phyloP scores from a whole-genome alignment of 23 tunicate species.

The Styela clava region DNA sequence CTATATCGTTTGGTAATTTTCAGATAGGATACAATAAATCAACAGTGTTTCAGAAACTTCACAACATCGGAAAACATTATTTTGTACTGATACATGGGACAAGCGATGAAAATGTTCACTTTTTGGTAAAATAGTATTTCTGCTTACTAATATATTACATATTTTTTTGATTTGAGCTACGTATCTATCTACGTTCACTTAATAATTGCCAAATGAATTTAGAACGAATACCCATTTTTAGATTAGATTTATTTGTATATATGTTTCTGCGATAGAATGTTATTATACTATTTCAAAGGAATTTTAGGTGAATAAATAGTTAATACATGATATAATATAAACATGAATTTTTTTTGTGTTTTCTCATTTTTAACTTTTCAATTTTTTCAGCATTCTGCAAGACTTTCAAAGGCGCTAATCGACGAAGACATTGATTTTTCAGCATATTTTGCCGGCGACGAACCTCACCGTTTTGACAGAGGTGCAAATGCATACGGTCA shows the following conservation, averaged over 20 bases:
- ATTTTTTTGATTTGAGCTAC: too few relatives aligned
- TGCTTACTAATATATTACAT: too few relatives aligned
- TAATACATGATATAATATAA: too few relatives aligned
- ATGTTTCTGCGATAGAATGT: too few relatives aligned
- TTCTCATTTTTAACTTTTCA: not conserved
- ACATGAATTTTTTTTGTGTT: too few relatives aligned
- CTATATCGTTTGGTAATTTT: not conserved
- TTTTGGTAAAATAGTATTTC: conserved; percentile 9
- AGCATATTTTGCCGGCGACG: conserved; percentile 66
- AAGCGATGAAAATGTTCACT: conserved; percentile 82
- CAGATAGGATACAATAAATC: conserved; percentile 51
- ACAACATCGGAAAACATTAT: conserved; percentile 47
- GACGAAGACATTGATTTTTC: conserved; percentile 54
- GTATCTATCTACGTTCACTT: too few relatives aligned
- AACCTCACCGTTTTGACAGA: conserved; percentile 45
- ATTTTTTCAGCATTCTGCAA: conserved; percentile 57
- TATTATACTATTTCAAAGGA: too few relatives aligned
- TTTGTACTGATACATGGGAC: conserved; percentile 69
- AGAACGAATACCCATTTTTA: too few relatives aligned
- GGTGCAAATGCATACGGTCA: conserved; percentile 51
- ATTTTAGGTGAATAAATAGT: too few relatives aligned
- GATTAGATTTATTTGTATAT: too few relatives aligned
- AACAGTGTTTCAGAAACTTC: conserved; percentile 46
- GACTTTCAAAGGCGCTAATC: conserved; percentile 50
- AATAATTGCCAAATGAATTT: too few relatives aligned